Conservation (phyloP, 2,888 invertebrate genomes). For the Pyrochroa serraticornis region DNA sequence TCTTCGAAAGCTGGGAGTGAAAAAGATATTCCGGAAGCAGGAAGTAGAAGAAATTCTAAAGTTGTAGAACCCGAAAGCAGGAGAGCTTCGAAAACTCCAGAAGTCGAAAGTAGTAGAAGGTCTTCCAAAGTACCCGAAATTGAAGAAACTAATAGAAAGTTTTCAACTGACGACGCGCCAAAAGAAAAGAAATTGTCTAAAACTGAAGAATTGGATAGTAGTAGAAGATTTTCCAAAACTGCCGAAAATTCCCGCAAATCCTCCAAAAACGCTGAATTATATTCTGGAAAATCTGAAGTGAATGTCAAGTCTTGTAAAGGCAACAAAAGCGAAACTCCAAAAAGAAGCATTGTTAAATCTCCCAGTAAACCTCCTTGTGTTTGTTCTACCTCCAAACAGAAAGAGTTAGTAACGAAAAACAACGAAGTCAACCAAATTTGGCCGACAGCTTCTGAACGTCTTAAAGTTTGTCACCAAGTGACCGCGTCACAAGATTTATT, state of each 20-base stretch:
- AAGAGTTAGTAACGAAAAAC: neutral
- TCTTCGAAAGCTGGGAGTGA: too few species aligned
- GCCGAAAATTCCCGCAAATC: neutral
- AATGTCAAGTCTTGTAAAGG: neutral
- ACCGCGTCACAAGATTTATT: slow-evolving; percentile 14
- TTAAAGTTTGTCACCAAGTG: slow-evolving; percentile 16
- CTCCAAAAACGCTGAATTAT: neutral
- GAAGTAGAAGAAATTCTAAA: too few species aligned
- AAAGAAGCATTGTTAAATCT: neutral
- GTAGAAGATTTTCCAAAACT: neutral
- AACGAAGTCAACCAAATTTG: slow-evolving; percentile 6
- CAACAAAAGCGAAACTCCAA: neutral
- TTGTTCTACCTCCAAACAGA: neutral
- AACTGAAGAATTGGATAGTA: too few species aligned
- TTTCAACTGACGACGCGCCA: too few species aligned
- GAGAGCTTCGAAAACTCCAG: too few species aligned
- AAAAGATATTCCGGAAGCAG: too few species aligned
- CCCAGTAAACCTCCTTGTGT: neutral
- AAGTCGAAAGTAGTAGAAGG: too few species aligned
- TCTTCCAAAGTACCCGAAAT: too few species aligned
- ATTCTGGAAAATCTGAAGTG: neutral
- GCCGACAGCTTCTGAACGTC: slow-evolving; percentile 8
- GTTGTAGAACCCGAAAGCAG: too few species aligned
- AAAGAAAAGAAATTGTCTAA: too few species aligned
- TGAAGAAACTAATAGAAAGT: too few species aligned